Conservation (phyloP, 2,113 vertebrate genomes). For the Nothocercus julius region DNA sequence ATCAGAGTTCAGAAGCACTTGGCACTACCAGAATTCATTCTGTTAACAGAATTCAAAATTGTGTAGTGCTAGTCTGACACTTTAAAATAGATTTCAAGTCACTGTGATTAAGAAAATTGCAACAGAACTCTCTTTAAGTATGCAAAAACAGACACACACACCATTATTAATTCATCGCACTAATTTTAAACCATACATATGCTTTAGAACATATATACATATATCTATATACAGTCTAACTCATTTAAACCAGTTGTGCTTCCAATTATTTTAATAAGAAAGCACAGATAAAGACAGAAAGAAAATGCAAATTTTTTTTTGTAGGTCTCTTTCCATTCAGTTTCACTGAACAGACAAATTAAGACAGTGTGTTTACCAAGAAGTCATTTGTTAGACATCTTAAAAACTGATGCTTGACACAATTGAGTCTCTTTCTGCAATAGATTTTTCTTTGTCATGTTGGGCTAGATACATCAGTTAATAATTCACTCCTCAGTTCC, state of each 20-base stretch:
- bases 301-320: constrained; percentile 11
- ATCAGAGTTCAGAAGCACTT: neutral
- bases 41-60: neutral
- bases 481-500: constrained; percentile 54
- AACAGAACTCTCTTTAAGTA: neutral
- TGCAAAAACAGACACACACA: neutral
- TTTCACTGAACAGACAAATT: constrained; percentile 25
- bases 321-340: neutral
- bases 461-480: constrained; percentile 2
- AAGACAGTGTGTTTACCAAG: constrained; percentile 4
- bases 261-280: neutral
- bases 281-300: neutral
- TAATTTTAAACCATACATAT: constrained; percentile 11
- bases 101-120: neutral
- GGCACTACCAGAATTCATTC: too few relatives aligned
- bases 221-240: neutral
- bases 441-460: constrained; percentile 57
- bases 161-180: constrained; percentile 31
- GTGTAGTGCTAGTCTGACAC: neutral
- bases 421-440: neutral
- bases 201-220: neutral
- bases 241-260: neutral
- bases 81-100: neutral
- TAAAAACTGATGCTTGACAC: constrained; percentile 21
- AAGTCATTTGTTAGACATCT: constrained; percentile 40